Evolutionary conservation across 1,140 invertebrate species (phyloP).

Genomic region (Amyelois transitella): DNA sequence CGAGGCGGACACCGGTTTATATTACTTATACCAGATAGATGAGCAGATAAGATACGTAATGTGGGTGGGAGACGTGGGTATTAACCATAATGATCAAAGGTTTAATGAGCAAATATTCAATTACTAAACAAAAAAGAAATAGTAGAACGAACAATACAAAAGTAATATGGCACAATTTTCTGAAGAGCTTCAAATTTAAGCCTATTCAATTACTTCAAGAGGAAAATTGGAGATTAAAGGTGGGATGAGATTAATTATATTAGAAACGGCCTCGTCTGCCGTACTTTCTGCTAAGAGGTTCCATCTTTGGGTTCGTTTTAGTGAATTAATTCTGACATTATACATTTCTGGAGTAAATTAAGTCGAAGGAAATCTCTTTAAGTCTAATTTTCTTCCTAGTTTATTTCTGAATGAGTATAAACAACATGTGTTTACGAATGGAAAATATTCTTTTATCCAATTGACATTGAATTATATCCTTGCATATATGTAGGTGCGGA

Average conservation of each 20-base stretch:
- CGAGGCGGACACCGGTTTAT: slow-evolving; percentile 34
- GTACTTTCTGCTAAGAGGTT: slow-evolving; percentile 22
- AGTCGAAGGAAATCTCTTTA: background rate
- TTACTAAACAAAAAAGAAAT: background rate
- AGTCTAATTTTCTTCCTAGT: too few relatives aligned
- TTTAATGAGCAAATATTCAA: slow-evolving; percentile 8
- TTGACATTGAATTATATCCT: background rate
- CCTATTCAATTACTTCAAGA: slow-evolving; percentile 22
- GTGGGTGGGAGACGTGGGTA: slow-evolving; percentile 18
- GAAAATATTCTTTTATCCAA: background rate
- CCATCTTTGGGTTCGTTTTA: slow-evolving; percentile 16
- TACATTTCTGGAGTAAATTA: slow-evolving; percentile 30
- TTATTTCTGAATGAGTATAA: too few relatives aligned
- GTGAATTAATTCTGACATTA: slow-evolving; percentile 30
- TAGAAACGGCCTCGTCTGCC: slow-evolving; percentile 24
- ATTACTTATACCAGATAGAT: slow-evolving; percentile 21
- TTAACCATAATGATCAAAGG: slow-evolving; percentile 1
- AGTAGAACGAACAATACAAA: slow-evolving; percentile 1
- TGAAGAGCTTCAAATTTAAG: slow-evolving; percentile 9
- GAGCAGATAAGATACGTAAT: slow-evolving; percentile 24
- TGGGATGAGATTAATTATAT: slow-evolving; percentile 39
- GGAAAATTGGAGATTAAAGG: slow-evolving; percentile 31
- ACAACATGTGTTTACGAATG: too few relatives aligned
- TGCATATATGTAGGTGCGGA: background rate
- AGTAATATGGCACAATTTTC: background rate